Percentiles rank a stretch among this genome's conserved stretches.
These are phyloP conservation scores for Palythoa grandiflora DNA, from an alignment of 92 coral and sea anemone genomes.

Conservation along the genomic window DNA sequence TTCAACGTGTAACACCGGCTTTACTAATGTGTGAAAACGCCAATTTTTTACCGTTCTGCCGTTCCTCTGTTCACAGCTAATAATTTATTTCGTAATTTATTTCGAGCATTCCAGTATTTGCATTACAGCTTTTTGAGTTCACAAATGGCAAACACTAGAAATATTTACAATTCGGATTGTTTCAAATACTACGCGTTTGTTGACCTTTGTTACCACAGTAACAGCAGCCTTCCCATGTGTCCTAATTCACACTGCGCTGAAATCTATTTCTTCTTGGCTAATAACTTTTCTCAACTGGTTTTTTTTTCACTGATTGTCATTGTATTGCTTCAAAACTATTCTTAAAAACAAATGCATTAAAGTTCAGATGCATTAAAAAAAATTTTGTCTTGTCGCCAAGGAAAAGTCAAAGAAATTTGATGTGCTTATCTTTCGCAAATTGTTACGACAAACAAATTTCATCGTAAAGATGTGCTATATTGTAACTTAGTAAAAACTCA, in stretches of 20 bases:
- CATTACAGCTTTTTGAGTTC: background rate
- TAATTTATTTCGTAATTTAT: too few species aligned
- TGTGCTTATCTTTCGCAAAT: background rate
- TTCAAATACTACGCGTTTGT: background rate
- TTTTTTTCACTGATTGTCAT: background rate
- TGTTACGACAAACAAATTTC: background rate
- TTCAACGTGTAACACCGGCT: too few species aligned
- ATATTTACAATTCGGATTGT: background rate
- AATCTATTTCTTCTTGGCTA: background rate
- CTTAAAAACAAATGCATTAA: background rate
- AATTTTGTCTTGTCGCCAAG: background rate
- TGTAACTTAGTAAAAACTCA: background rate
- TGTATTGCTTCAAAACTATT: background rate
- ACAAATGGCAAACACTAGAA: background rate
- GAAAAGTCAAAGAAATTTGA: background rate
- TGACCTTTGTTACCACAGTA: background rate
- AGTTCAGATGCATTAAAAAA: background rate
- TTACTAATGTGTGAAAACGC: too few species aligned
- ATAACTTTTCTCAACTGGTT: background rate
- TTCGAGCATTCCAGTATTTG: too few species aligned
- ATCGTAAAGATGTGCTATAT: background rate
- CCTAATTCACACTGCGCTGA: background rate
- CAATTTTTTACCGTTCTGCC: too few species aligned
- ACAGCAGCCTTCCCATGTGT: background rate
- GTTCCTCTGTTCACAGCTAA: too few species aligned